Evolutionary conservation across 2,888 invertebrate species (phyloP), one percentile per base, ranked within the genome.

Genomic region (Erebia aethiops): DNA sequence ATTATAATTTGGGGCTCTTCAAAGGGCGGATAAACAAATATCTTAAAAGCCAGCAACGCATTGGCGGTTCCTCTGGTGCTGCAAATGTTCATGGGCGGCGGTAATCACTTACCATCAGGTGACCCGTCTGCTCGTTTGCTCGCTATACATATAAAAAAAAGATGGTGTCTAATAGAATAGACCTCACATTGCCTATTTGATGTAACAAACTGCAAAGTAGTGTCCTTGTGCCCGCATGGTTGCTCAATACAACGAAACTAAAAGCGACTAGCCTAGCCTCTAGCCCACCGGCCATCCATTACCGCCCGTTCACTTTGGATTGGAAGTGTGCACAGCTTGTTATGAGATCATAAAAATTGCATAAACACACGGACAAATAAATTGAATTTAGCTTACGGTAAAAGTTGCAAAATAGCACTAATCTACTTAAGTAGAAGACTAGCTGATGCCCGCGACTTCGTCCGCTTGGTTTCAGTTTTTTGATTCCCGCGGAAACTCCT

Each of bases 231-330:
- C 16, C 26, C 14, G 56, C 41, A 16, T 58, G 75, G 78, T 82
- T 81, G 78, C 78, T 71, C 57, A 78, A 82, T 68, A 63, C 77
- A 66, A 73, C 71, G 64, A 65, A 57, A 71, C 72, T 74, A 71
- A 69, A 73, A 60, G 18, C 26, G 7, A n/a, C n/a, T n/a, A n/a
- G n/a, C 1, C 46, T 46, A 46, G 13, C 11, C 21, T 14, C 21
- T 62, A 5, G 49, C 46, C 46, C 57, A 65, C 52, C 18, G 52
- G 69, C 71, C 65, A 65, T 73, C 62, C 62, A 62, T 67, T 67
- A 62, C 71, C 69, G 69, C 66, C 74, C 73, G 62, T 64, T 74
- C 70, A 73, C 73, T 73, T 71, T 62, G 69, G 54, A 73, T 67
- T 70, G 61, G 65, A 71, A 67, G 66, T 71, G 69, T 67, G 58